These are phyloP conservation scores for Caenorhabditis inopinata DNA, from an alignment of 1,140 invertebrate species.

Conservation along the genomic window DNA sequence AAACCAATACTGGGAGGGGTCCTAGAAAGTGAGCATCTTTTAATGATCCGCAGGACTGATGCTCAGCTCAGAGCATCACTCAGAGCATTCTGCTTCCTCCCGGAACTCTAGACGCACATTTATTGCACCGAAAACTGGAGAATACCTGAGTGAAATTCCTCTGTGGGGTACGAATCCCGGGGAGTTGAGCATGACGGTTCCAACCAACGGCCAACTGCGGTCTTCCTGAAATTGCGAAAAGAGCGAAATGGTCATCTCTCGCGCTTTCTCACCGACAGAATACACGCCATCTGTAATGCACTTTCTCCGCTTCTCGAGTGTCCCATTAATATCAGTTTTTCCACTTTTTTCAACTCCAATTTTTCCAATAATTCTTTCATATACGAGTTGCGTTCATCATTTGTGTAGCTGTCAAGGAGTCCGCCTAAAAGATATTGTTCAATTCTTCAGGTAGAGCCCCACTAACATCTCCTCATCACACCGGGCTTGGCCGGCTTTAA, in stretches of 20 bases:
- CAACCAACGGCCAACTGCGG: conserved; percentile 2
- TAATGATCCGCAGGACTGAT: too few relatives aligned
- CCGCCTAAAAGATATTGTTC: not conserved
- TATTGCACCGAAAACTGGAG: too few relatives aligned
- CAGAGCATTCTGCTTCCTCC: too few relatives aligned
- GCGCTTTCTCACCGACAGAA: not conserved
- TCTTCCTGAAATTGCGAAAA: not conserved
- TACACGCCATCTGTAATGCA: not conserved
- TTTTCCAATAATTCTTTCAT: not conserved
- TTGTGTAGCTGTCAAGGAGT: not conserved
- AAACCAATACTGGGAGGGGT: too few relatives aligned
- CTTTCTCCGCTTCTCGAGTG: conserved; percentile 4
- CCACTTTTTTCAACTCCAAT: not conserved
- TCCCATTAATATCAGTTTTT: conserved; percentile 9
- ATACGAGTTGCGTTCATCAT: conserved; percentile 12
- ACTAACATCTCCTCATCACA: too few relatives aligned
- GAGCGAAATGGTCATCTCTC: too few relatives aligned
- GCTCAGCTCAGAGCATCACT: too few relatives aligned
- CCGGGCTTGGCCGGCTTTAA: too few relatives aligned
- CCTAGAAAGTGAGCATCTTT: too few relatives aligned
- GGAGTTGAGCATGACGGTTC: not conserved
- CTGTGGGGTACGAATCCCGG: not conserved
- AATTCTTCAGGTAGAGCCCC: too few relatives aligned
- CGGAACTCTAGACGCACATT: too few relatives aligned
- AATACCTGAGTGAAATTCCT: not conserved